phyloP scores from a whole-genome alignment of 2,888 invertebrate genomes.

The Lasioglossum morio region DNA sequence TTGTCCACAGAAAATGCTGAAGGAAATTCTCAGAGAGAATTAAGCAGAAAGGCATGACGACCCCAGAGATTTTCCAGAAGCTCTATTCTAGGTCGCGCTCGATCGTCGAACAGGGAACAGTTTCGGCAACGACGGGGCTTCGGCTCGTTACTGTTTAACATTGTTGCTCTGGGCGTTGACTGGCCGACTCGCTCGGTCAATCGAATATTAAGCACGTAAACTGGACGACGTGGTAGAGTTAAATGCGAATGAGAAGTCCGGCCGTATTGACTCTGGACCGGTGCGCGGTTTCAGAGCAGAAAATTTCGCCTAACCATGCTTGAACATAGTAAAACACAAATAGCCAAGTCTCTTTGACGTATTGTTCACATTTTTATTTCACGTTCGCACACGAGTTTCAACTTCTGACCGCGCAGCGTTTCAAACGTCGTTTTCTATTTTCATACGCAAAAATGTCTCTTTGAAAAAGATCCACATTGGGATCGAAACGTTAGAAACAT shows the following conservation, averaged over 20 bases:
- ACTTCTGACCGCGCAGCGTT: not conserved
- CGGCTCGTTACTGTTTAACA: constrained; percentile 46
- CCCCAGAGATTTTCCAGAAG: constrained; percentile 19
- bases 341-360: constrained; percentile 29
- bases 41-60: constrained; percentile 16
- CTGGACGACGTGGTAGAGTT: constrained; percentile 36
- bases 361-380: constrained; percentile 5
- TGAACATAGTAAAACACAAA: constrained; percentile 1
- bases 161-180: constrained; percentile 22
- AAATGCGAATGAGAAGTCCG: constrained; percentile 54
- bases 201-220: constrained; percentile 56
- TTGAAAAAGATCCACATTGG: too few species aligned
- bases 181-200: constrained; percentile 18
- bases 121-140: constrained; percentile 15
- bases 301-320: constrained; percentile 22
- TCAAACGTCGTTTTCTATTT: not conserved
- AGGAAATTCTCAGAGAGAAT: constrained; percentile 10
- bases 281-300: constrained; percentile 29
- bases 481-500: too few species aligned
- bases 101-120: not conserved
- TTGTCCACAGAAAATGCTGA: not conserved
- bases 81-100: not conserved
- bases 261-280: constrained; percentile 35
- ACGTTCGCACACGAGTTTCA: not conserved
- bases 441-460: too few species aligned